Base-by-base conservation (phyloP, 2,888 invertebrate genomes). In the Tinea pellionella region DNA sequence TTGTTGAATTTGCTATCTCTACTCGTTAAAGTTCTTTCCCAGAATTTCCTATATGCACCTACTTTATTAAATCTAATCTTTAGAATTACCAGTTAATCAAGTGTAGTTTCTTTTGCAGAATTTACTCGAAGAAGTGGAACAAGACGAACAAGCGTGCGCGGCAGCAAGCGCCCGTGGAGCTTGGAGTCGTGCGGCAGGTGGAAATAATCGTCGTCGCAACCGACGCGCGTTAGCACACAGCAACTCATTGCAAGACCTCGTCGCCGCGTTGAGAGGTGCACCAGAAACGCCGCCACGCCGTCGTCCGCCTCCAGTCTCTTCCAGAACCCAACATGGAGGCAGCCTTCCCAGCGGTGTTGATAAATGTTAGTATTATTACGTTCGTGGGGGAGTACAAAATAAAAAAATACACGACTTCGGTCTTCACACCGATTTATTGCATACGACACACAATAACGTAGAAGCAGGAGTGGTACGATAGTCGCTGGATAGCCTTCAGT, bases 41-140 rank as follows among this genome's bases (percentile, higher is more conserved):
- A n/a, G n/a, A n/a, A n/a, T n/a, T n/a, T n/a, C n/a, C n/a, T n/a
- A n/a, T n/a, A n/a, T n/a, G n/a, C n/a, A n/a, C n/a, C n/a, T n/a
- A n/a, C n/a, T n/a, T n/a, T n/a, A n/a, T n/a, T n/a, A n/a, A n/a
- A n/a, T n/a, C n/a, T n/a, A n/a, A n/a, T n/a, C n/a, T n/a, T n/a
- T n/a, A n/a, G n/a, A n/a, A n/a, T n/a, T n/a, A n/a, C n/a, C n/a
- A n/a, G 24, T 24, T 24, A 24, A 24, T n/a, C n/a, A n/a, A n/a
- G n/a, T n/a, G n/a, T n/a, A n/a, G n/a, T n/a, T n/a, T n/a, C 24
- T 24, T 24, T 62, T 62, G 6, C 72, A 94, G 94, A 91, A 93
- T 82, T 88, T 94, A 72, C 86, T 95, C 65, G 90, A 92, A 71
- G 91, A 93, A 75, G 94, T 91, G 65, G 94, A 94, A 77, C 92